These are phyloP conservation scores for Oryctes rhinoceros DNA, from an alignment of 1,140 invertebrate species.

Conservation along the genomic window DNA sequence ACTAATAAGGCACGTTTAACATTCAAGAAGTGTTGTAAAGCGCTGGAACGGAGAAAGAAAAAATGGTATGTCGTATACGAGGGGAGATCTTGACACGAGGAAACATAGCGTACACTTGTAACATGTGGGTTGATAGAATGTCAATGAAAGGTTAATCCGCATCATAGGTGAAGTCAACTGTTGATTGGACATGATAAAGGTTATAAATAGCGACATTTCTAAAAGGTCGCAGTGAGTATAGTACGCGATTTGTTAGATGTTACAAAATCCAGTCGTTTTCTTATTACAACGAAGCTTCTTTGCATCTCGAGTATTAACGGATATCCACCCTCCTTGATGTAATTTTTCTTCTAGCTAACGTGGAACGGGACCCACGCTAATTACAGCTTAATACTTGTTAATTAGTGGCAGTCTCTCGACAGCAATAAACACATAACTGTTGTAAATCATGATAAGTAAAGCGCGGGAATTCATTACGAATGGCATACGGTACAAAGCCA, in stretches of 20 bases:
- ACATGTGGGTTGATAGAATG: slow-evolving; percentile 40
- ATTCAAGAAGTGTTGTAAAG: slow-evolving; percentile 29
- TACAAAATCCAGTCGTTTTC: not conserved
- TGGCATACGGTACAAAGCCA: slow-evolving; percentile 31
- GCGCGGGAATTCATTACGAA: slow-evolving; percentile 45
- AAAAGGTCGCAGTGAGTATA: slow-evolving; percentile 25
- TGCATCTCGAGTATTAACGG: too few relatives aligned
- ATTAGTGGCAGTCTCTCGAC: slow-evolving; percentile 45
- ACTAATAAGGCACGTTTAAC: slow-evolving; percentile 41
- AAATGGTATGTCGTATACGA: not conserved
- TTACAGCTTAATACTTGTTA: slow-evolving; percentile 48
- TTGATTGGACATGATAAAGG: slow-evolving; percentile 44
- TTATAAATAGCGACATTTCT: slow-evolving; percentile 43
- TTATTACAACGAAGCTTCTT: too few relatives aligned
- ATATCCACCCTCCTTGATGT: not conserved
- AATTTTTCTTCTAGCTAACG: slow-evolving; percentile 1
- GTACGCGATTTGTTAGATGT: not conserved
- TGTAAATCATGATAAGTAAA: slow-evolving; percentile 47
- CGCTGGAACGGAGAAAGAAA: not conserved
- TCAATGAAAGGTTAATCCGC: slow-evolving; percentile 44
- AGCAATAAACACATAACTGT: slow-evolving; percentile 46
- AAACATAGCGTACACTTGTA: not conserved
- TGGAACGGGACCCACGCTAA: slow-evolving; percentile 36
- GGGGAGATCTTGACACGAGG: not conserved
- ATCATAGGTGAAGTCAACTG: slow-evolving; percentile 43